Conservation (phyloP, 2,888 invertebrate genomes). For the Parnassius mnemosyne region DNA sequence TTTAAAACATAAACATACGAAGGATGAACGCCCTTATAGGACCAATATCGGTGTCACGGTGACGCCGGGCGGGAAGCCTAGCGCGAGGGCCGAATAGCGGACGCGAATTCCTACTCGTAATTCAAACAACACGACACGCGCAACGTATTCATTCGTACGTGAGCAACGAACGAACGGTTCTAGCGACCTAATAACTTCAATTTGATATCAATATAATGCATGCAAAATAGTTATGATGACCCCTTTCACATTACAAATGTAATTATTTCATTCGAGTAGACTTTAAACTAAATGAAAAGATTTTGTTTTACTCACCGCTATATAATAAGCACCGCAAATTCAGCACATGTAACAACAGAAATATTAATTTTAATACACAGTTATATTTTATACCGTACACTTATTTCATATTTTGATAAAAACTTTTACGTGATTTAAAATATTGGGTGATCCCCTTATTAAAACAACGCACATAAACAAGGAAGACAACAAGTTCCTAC, state of each 20-base stretch:
- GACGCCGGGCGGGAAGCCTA: conserved; percentile 44
- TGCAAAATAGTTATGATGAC: conserved; percentile 35
- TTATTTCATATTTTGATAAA: neutral
- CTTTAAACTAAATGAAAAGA: conserved; percentile 1
- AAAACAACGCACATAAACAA: conserved; percentile 48
- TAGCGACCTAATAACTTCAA: conserved; percentile 68
- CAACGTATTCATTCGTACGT: conserved; percentile 55
- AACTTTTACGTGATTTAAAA: too few relatives aligned
- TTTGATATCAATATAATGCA: conserved; percentile 50
- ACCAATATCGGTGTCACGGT: conserved; percentile 68
- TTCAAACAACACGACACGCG: conserved; percentile 62
- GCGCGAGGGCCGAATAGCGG: conserved; percentile 74
- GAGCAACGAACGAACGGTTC: conserved; percentile 67
- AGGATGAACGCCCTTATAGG: conserved; percentile 61
- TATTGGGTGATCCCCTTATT: too few relatives aligned
- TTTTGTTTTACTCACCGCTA: conserved; percentile 63
- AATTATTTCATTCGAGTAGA: neutral
- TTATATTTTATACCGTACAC: neutral
- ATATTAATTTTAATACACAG: conserved; percentile 25
- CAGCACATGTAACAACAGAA: conserved; percentile 73
- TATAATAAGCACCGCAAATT: conserved; percentile 34
- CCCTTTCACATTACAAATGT: conserved; percentile 23
- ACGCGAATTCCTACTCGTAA: conserved; percentile 78
- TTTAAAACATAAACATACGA: conserved; percentile 35
- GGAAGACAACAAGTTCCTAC: conserved; percentile 72